A percentile compares a stretch with the other conserved stretches of the same genome.
Conservation (phyloP, 1,140 invertebrate species). For the Drosophila rhopaloa region DNA sequence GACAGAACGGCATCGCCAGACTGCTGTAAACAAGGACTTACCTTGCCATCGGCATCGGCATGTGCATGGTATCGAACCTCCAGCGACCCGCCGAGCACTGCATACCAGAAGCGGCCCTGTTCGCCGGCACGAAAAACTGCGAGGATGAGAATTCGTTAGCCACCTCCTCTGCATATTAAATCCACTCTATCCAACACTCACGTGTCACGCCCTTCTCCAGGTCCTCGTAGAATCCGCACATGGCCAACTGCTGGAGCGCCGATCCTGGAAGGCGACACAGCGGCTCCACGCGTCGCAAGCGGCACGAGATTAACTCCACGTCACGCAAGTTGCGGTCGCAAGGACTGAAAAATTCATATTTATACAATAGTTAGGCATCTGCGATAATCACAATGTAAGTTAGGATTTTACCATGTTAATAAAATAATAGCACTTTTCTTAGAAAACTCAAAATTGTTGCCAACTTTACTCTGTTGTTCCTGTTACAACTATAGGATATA, state of each 20-base stretch:
- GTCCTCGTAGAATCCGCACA: constrained; percentile 90
- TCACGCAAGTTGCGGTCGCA: constrained; percentile 90
- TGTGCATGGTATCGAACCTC: constrained; percentile 88
- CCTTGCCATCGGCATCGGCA: constrained; percentile 86
- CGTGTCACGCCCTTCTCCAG: constrained; percentile 91
- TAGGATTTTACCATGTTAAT: background rate
- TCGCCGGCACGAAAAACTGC: constrained; percentile 92
- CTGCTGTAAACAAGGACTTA: constrained; percentile 70
- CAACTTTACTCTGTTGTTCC: no score
- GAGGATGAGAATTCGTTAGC: constrained; percentile 61
- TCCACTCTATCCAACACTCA: constrained; percentile 85
- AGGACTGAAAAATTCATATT: constrained; percentile 86
- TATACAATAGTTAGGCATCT: background rate
- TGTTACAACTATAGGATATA: no score
- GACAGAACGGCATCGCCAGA: constrained; percentile 1
- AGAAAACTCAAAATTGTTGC: no score
- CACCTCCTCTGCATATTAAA: constrained; percentile 36
- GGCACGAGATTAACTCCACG: constrained; percentile 88
- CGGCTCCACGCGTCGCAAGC: constrained; percentile 87
- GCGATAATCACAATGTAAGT: background rate
- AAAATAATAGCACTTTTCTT: no score
- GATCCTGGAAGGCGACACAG: constrained; percentile 89
- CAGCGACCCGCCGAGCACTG: constrained; percentile 89
- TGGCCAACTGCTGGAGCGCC: constrained; percentile 90
- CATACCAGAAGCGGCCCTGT: constrained; percentile 91